These are phyloP conservation scores for Oxytorus armatus DNA, from an alignment of 2,888 invertebrate species.

Conservation along the genomic window DNA sequence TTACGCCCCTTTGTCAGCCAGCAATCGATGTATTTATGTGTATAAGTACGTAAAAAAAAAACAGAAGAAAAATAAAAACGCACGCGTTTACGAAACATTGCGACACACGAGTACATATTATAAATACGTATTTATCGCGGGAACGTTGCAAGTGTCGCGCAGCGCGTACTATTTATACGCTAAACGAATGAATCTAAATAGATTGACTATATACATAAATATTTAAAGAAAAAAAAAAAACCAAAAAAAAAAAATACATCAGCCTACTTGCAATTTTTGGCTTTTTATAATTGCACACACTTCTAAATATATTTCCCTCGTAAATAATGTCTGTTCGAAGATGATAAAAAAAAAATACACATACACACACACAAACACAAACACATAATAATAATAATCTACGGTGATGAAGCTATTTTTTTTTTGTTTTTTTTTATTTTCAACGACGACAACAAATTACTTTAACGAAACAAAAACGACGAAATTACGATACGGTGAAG, in stretches of 20 bases:
- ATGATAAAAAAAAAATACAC: slow-evolving; percentile 16
- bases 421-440: slow-evolving; percentile 36
- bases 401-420: slow-evolving; percentile 56
- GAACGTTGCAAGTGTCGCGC: slow-evolving; percentile 61
- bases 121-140: slow-evolving; percentile 55
- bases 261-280: slow-evolving; percentile 65
- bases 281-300: slow-evolving; percentile 66
- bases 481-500: slow-evolving; percentile 20
- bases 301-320: slow-evolving; percentile 53
- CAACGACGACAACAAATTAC: slow-evolving; percentile 15
- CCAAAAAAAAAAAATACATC: slow-evolving; percentile 55
- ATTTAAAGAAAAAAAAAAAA: slow-evolving; percentile 38
- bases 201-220: slow-evolving; percentile 47
- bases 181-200: slow-evolving; percentile 62
- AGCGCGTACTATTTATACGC: slow-evolving; percentile 63
- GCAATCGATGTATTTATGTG: neutral
- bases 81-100: slow-evolving; percentile 55
- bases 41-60: slow-evolving; percentile 25
- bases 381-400: neutral
- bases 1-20: neutral
- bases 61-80: no score
- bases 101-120: slow-evolving; percentile 57
- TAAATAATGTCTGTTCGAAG: slow-evolving; percentile 53
- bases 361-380: neutral
- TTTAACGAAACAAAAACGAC: no score